These are phyloP conservation scores for Galaxias olidus DNA, from an alignment of 2,797 vertebrate species.

Conservation along the genomic window DNA sequence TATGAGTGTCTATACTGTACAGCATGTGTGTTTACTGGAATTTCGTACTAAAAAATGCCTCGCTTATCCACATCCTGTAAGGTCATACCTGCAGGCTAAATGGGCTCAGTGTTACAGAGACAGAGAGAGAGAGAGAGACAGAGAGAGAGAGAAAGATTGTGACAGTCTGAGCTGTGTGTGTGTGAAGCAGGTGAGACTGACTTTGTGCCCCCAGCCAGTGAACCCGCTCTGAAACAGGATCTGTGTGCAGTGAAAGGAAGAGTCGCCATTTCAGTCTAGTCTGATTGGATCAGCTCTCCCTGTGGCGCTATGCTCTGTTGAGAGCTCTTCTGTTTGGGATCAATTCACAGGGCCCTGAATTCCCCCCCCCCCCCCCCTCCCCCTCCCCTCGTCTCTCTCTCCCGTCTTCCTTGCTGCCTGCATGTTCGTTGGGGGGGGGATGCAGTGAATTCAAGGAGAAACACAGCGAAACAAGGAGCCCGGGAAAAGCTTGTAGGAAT, in stretches of 20 bases:
- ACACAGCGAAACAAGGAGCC: constrained; percentile 49
- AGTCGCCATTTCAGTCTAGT: constrained; percentile 67
- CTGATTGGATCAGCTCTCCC: constrained; percentile 66
- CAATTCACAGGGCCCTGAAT: constrained; percentile 59
- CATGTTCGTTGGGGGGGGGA: constrained; percentile 54
- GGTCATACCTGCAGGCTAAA: constrained; percentile 22
- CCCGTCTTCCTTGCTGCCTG: constrained; percentile 36
- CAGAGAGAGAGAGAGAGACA: too few species aligned
- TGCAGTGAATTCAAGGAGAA: constrained; percentile 54
- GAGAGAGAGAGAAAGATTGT: constrained; percentile 9
- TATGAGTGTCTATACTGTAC: too few species aligned
- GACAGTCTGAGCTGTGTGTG: constrained; percentile 31
- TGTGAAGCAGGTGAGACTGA: constrained; percentile 31
- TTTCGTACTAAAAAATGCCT: neutral
- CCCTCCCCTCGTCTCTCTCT: constrained; percentile 52
- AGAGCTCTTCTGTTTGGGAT: constrained; percentile 62
- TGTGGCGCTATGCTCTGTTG: constrained; percentile 58
- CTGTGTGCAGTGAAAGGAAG: constrained; percentile 64
- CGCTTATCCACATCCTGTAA: constrained; percentile 6
- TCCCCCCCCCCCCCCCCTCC: constrained; percentile 55
- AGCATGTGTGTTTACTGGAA: constrained; percentile 27
- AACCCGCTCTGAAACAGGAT: constrained; percentile 59
- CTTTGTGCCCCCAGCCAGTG: constrained; percentile 43
- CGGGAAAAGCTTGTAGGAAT: constrained; percentile 69
- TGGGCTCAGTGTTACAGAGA: constrained; percentile 38